A percentile compares a stretch with the other conserved stretches of the same genome.
These are phyloP conservation scores for Ginglymostoma cirratum DNA, from an alignment of 2,113 vertebrate genomes.

Conservation along the genomic window DNA sequence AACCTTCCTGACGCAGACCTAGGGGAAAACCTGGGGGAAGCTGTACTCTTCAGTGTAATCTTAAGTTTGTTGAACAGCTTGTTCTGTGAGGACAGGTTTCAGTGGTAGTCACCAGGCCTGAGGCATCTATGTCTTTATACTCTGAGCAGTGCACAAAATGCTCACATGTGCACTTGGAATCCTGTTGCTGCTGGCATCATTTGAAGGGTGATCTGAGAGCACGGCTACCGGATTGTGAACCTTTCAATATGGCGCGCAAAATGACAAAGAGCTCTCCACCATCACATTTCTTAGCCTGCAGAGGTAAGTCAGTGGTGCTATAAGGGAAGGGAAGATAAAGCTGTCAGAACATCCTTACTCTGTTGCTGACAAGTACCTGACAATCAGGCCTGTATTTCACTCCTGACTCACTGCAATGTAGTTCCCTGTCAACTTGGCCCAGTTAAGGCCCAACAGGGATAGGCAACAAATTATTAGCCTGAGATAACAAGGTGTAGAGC, in stretches of 20 bases:
- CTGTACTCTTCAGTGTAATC: slow-evolving; percentile 53
- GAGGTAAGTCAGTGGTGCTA: not conserved
- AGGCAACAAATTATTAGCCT: too few relatives aligned
- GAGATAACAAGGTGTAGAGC: too few relatives aligned
- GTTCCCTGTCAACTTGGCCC: too few relatives aligned
- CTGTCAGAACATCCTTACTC: not conserved
- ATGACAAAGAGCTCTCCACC: not conserved
- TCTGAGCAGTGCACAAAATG: not conserved
- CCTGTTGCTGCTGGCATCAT: not conserved
- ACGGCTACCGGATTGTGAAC: not conserved
- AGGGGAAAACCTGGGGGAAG: slow-evolving; percentile 34
- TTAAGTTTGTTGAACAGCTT: slow-evolving; percentile 51
- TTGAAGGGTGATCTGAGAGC: not conserved
- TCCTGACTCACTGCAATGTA: too few relatives aligned
- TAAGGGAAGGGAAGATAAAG: not conserved
- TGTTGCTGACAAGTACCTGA: not conserved
- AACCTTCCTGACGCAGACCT: slow-evolving; percentile 75
- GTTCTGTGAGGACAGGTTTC: slow-evolving; percentile 42
- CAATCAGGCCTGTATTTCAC: not conserved
- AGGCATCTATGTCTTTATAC: not conserved
- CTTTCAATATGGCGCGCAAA: not conserved
- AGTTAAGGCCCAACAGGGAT: too few relatives aligned
- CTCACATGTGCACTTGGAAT: not conserved
- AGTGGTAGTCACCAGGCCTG: not conserved
- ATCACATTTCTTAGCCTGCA: not conserved